phyloP scores from a whole-genome alignment of 2,113 vertebrate genomes.

The Paramormyrops kingsleyae region DNA sequence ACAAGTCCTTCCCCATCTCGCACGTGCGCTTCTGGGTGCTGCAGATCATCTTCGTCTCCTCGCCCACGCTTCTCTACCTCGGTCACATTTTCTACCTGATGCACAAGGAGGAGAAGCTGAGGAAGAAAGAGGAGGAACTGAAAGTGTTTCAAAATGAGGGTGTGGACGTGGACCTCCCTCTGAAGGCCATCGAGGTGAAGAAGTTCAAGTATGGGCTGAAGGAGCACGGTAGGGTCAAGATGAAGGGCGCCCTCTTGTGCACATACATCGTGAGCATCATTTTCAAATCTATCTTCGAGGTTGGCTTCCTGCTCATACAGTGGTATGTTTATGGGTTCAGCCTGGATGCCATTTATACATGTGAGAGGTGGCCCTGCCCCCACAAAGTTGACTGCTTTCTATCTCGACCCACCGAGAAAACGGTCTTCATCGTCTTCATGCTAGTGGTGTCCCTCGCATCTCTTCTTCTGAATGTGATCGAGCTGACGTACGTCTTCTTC shows the following conservation, averaged over 20 bases:
- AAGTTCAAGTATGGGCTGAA: conserved; percentile 82
- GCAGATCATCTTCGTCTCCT: conserved; percentile 83
- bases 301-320: conserved; percentile 75
- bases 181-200: conserved; percentile 77
- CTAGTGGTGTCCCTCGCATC: conserved; percentile 77
- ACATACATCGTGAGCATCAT: conserved; percentile 79
- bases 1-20: background rate
- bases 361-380: conserved; percentile 72
- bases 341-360: conserved; percentile 70
- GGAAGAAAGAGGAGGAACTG: conserved; percentile 73
- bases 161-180: conserved; percentile 64
- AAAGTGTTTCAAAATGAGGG: conserved; percentile 67
- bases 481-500: conserved; percentile 76
- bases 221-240: conserved; percentile 79
- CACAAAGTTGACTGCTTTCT: conserved; percentile 83
- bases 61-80: conserved; percentile 76
- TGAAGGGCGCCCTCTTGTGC: conserved; percentile 75
- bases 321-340: conserved; percentile 82
- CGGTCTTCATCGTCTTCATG: conserved; percentile 85
- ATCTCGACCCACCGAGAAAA: conserved; percentile 82
- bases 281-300: conserved; percentile 77
- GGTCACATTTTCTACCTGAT: conserved; percentile 76
- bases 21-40: background rate
- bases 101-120: conserved; percentile 79
- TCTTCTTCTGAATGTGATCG: conserved; percentile 72